Evolutionary conservation across 1,140 invertebrate genomes (phyloP).

Genomic region (Thaumatotibia leucotreta): DNA sequence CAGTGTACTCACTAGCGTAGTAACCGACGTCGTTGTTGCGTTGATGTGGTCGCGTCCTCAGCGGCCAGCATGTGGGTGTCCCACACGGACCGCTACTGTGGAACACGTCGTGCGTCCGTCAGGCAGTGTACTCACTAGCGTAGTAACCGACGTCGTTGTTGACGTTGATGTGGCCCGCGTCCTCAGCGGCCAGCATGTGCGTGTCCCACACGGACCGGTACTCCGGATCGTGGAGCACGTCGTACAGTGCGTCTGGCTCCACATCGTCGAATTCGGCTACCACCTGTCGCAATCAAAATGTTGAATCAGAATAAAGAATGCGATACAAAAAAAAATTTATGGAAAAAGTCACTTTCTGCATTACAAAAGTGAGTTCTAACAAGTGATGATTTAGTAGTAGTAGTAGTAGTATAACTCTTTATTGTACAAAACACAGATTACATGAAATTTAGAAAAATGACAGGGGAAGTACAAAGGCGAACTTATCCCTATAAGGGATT

Average conservation of each 20-base stretch:
- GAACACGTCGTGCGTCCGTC: constrained; percentile 78
- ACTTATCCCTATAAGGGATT: no score
- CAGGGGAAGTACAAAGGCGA: no score
- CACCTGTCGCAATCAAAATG: constrained; percentile 78
- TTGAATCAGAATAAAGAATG: no score
- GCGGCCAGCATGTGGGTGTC: constrained; percentile 79
- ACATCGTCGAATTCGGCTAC: constrained; percentile 87
- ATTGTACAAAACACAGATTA: no score
- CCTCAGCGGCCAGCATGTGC: constrained; percentile 89
- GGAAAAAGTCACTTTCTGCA: not conserved
- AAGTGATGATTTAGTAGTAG: no score
- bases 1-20: constrained; percentile 78
- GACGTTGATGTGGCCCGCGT: constrained; percentile 93
- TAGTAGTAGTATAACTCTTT: no score
- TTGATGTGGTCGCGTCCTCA: constrained; percentile 91
- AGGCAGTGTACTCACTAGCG: constrained; percentile 84
- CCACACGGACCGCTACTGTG: constrained; percentile 74
- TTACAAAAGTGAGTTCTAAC: no score
- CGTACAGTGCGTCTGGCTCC: constrained; percentile 85
- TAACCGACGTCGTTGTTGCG: no score
- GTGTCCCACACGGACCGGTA: constrained; percentile 93
- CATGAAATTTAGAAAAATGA: no score
- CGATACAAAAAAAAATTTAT: no score
- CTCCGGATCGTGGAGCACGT: constrained; percentile 92
- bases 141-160: constrained; percentile 97